Percentiles rank a stretch among this genome's conserved stretches.
Evolutionary conservation across 2,888 invertebrate species (phyloP).

Genomic region (Eupithecia insigniata): DNA sequence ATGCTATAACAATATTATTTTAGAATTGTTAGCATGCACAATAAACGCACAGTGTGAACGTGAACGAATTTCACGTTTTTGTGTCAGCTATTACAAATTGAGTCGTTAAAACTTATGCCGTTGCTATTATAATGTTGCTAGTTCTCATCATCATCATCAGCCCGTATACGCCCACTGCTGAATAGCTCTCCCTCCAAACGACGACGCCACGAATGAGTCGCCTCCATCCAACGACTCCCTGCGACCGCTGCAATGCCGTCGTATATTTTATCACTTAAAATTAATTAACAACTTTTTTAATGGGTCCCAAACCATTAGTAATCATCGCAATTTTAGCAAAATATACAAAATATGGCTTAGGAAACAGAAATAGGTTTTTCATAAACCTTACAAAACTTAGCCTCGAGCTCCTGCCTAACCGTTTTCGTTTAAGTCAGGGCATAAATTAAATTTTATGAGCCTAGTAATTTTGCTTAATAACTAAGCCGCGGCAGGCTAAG

Average conservation of each 20-base stretch:
- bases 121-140: no score
- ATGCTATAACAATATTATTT: background rate
- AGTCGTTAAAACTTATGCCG: no score
- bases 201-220: no score
- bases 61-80: no score
- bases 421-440: constrained; percentile 33
- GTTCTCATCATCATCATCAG: no score
- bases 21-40: background rate
- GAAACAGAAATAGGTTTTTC: constrained; percentile 12
- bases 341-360: background rate
- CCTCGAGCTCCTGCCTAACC: constrained; percentile 23
- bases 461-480: constrained; percentile 38
- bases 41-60: no score
- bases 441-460: constrained; percentile 39
- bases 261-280: no score
- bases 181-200: no score
- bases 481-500: constrained; percentile 31
- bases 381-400: constrained; percentile 21
- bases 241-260: no score
- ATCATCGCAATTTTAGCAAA: background rate
- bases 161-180: no score
- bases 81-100: background rate
- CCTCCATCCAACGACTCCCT: no score
- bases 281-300: background rate
- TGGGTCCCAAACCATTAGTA: background rate